Conservation (phyloP, 2,888 invertebrate species). For the Nycteola revayana region DNA sequence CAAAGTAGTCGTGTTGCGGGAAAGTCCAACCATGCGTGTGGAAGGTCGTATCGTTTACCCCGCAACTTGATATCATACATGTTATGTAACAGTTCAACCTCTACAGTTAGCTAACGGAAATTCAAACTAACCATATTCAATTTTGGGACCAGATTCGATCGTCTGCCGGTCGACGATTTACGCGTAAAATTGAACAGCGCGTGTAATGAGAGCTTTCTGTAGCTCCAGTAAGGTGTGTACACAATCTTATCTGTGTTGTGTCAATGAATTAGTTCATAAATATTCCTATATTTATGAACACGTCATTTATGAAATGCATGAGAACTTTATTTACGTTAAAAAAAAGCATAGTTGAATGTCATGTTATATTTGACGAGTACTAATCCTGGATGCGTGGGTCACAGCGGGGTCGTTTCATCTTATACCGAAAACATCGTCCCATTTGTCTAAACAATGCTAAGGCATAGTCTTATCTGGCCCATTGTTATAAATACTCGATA, state of each 20-base stretch:
- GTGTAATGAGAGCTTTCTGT: constrained; percentile 57
- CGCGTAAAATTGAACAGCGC: constrained; percentile 42
- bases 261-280: constrained; percentile 34
- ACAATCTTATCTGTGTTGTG: constrained; percentile 42
- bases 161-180: constrained; percentile 36
- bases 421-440: constrained; percentile 6
- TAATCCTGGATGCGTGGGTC: too few relatives aligned
- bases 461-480: constrained; percentile 15
- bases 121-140: constrained; percentile 36
- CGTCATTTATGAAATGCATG: too few relatives aligned
- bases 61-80: constrained; percentile 62
- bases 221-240: constrained; percentile 43
- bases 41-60: constrained; percentile 71
- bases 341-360: too few relatives aligned
- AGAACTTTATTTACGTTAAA: too few relatives aligned
- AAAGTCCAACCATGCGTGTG: constrained; percentile 62
- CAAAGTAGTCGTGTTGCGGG: constrained; percentile 37
- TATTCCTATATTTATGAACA: too few relatives aligned
- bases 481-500: constrained; percentile 21
- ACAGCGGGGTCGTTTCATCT: constrained; percentile 1
- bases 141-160: constrained; percentile 37
- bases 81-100: constrained; percentile 62
- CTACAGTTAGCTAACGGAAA: constrained; percentile 43
- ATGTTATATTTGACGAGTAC: too few relatives aligned
- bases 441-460: constrained; percentile 21